Evolutionary conservation across 1,140 invertebrate species (phyloP).

Genomic region (Zaprionus inermis): DNA sequence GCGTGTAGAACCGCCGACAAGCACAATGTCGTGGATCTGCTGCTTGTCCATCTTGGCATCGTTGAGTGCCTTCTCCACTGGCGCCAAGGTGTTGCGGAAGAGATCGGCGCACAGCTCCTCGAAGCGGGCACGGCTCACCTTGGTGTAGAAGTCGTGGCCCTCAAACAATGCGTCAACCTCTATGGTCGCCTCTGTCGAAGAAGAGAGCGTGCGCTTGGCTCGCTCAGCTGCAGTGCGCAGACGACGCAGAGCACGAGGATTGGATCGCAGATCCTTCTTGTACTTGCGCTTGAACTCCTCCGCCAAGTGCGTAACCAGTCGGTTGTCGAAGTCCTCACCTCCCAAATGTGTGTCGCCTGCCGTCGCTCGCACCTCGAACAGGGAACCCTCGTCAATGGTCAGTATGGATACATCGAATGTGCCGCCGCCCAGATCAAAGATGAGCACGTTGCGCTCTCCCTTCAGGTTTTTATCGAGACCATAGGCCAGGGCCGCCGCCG

Average conservation of each 20-base stretch:
- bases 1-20: slow-evolving; percentile 87
- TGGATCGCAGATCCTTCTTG: slow-evolving; percentile 91
- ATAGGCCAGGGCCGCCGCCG: slow-evolving; percentile 90
- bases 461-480: slow-evolving; percentile 91
- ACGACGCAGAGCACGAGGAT: slow-evolving; percentile 90
- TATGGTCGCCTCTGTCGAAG: slow-evolving; percentile 88
- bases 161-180: slow-evolving; percentile 91
- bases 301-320: slow-evolving; percentile 92
- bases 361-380: slow-evolving; percentile 92
- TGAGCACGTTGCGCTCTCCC: slow-evolving; percentile 90
- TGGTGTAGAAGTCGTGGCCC: slow-evolving; percentile 93
- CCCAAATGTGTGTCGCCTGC: slow-evolving; percentile 91
- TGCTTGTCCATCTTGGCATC: slow-evolving; percentile 91
- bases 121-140: slow-evolving; percentile 92
- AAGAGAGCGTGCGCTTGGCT: slow-evolving; percentile 88
- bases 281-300: slow-evolving; percentile 93
- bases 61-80: slow-evolving; percentile 90
- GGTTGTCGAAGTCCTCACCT: slow-evolving; percentile 91
- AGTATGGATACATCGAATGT: slow-evolving; percentile 95
- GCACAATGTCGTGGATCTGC: slow-evolving; percentile 87
- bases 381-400: slow-evolving; percentile 92
- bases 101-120: slow-evolving; percentile 95
- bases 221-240: slow-evolving; percentile 90
- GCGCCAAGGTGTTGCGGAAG: slow-evolving; percentile 88
- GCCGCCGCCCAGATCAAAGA: slow-evolving; percentile 90